phyloP scores from a whole-genome alignment of 2,113 vertebrate species.

The Pogona vitticeps region DNA sequence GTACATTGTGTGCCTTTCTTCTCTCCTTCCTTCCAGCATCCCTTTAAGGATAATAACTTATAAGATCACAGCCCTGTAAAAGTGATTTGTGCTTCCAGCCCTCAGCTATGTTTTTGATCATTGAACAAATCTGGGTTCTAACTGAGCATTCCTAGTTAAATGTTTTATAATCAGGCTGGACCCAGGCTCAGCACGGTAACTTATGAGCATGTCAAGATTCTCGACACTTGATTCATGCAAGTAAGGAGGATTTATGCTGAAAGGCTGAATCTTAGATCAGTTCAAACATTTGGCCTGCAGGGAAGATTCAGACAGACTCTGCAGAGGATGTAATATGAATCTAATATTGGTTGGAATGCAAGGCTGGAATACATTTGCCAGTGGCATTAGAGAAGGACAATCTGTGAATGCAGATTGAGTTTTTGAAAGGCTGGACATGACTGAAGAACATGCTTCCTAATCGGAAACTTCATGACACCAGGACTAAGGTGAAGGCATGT shows the following conservation, averaged over 20 bases:
- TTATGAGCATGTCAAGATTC: constrained; percentile 22
- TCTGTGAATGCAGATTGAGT: fast-evolving
- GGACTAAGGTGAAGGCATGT: neutral
- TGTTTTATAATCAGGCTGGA: constrained; percentile 42
- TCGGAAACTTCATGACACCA: neutral
- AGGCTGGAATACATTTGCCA: fast-evolving
- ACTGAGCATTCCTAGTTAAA: constrained; percentile 34
- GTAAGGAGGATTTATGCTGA: constrained; percentile 38
- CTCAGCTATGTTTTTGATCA: constrained; percentile 27
- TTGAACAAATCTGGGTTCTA: constrained; percentile 37
- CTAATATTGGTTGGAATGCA: neutral
- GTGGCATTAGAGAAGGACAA: neutral
- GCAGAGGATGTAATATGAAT: constrained; percentile 25
- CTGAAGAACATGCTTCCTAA: neutral
- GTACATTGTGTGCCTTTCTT: neutral
- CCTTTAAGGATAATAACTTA: constrained; percentile 33
- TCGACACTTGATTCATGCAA: constrained; percentile 6
- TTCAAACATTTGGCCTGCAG: constrained; percentile 17
- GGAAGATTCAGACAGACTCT: neutral
- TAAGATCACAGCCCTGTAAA: constrained; percentile 33
- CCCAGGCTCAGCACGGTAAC: constrained; percentile 5
- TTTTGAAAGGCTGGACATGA: neutral
- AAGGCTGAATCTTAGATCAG: constrained; percentile 16
- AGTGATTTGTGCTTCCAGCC: constrained; percentile 15
- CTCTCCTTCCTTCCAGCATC: neutral